These are phyloP conservation scores for Gopherus evgoodei DNA, from an alignment of 2,113 vertebrate species.

Conservation along the genomic window DNA sequence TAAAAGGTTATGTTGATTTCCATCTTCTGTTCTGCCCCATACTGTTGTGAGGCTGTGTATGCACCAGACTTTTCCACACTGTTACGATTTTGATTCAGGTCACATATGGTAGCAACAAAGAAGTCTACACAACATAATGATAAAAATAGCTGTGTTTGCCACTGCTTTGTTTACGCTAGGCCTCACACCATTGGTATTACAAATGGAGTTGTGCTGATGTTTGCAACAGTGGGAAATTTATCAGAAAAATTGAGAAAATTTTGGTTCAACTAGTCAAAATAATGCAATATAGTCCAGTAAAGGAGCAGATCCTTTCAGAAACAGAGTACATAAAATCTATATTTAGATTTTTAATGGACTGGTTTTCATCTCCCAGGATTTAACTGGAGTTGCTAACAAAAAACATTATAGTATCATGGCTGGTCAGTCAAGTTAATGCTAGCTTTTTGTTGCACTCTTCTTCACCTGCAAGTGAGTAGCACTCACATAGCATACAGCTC, in stretches of 20 bases:
- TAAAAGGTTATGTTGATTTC: background rate
- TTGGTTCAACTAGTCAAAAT: background rate
- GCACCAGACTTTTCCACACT: background rate
- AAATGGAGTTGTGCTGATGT: background rate
- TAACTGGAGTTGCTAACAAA: background rate
- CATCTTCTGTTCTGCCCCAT: background rate
- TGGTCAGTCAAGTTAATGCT: background rate
- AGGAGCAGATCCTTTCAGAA: background rate
- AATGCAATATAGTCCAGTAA: background rate
- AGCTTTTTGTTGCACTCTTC: background rate
- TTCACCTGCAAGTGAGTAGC: constrained; percentile 9
- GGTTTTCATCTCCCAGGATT: background rate
- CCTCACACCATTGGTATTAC: background rate
- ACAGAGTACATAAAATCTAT: background rate
- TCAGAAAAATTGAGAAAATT: background rate
- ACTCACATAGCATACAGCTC: background rate
- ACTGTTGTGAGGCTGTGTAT: background rate
- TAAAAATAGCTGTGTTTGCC: background rate
- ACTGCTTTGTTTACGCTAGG: fast-evolving
- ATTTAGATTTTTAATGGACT: fast-evolving
- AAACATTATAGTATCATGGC: background rate
- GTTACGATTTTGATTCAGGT: background rate
- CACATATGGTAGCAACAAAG: background rate
- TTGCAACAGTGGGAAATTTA: background rate
- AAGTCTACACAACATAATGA: background rate